phyloP scores from a whole-genome alignment of 1,140 invertebrate species.

The Megathymus violae region DNA sequence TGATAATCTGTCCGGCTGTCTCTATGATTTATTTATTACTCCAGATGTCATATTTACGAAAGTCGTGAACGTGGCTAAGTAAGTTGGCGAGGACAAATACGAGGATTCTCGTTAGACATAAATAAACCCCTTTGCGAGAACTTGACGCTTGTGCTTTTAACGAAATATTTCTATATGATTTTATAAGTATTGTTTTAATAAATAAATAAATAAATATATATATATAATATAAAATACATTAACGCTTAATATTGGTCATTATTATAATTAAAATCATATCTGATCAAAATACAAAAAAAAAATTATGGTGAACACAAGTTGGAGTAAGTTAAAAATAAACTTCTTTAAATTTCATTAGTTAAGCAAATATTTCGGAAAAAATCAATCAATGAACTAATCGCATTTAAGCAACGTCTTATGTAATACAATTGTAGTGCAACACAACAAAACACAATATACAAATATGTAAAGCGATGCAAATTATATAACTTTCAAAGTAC shows the following conservation, averaged over 20 bases:
- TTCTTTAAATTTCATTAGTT: too few relatives aligned
- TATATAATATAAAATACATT: too few relatives aligned
- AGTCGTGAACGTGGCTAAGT: background rate
- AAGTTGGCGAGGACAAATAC: background rate
- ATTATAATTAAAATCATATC: too few relatives aligned
- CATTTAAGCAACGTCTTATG: background rate
- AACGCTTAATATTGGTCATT: too few relatives aligned
- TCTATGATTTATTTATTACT: background rate
- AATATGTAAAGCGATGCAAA: slow-evolving; percentile 11
- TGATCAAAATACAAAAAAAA: too few relatives aligned
- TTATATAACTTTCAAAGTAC: slow-evolving; percentile 8
- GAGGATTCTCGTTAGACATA: slow-evolving; percentile 2
- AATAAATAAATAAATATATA: too few relatives aligned
- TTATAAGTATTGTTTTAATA: background rate
- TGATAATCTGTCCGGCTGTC: background rate
- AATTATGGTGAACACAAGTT: too few relatives aligned
- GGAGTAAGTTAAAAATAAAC: too few relatives aligned
- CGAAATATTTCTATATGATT: background rate
- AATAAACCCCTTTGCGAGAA: background rate
- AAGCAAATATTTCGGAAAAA: too few relatives aligned
- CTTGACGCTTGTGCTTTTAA: background rate
- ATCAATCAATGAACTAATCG: too few relatives aligned
- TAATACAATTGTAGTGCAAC: background rate
- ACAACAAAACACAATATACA: slow-evolving; percentile 28
- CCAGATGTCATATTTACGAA: background rate